Percentiles rank a stretch among this genome's conserved stretches.
Conservation (phyloP, 1,140 invertebrate genomes). For the Drosophila setifemur region DNA sequence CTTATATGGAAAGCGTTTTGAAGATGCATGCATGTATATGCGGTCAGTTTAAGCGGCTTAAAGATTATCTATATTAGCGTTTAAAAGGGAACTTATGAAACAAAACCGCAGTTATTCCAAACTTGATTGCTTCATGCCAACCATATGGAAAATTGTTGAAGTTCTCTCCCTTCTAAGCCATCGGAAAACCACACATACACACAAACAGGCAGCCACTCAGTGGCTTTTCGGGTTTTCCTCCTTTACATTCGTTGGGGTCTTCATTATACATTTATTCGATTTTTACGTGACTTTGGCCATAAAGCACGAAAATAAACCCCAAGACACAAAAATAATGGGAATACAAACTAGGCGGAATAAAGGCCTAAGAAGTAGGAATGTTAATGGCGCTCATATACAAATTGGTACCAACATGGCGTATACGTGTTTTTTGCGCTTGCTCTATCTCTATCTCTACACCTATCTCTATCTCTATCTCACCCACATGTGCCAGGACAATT, state of each 20-base stretch:
- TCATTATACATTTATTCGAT: slow-evolving; percentile 75
- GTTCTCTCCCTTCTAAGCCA: not conserved
- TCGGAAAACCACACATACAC: slow-evolving; percentile 6
- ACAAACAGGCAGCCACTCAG: slow-evolving; percentile 24
- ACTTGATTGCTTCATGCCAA: slow-evolving; percentile 14
- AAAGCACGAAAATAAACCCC: slow-evolving; percentile 69
- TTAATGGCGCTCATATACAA: slow-evolving; percentile 57
- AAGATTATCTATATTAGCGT: no score
- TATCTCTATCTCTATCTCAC: not conserved
- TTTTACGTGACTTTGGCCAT: slow-evolving; percentile 72
- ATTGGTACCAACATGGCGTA: slow-evolving; percentile 47
- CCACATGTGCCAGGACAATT: slow-evolving; percentile 57
- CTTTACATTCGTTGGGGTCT: slow-evolving; percentile 27
- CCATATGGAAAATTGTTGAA: slow-evolving; percentile 13
- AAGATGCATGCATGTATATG: not conserved
- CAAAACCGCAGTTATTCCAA: slow-evolving; percentile 17
- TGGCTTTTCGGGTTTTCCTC: slow-evolving; percentile 30
- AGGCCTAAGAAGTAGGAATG: slow-evolving; percentile 14
- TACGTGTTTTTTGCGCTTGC: slow-evolving; percentile 17
- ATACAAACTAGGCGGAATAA: slow-evolving; percentile 6
- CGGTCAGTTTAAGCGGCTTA: not conserved
- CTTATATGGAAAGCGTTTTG: slow-evolving; percentile 1
- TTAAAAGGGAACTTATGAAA: no score
- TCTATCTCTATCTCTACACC: not conserved
- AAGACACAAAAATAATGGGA: slow-evolving; percentile 22